Conservation (phyloP, 2,797 vertebrate genomes). For the Furcifer pardalis region DNA sequence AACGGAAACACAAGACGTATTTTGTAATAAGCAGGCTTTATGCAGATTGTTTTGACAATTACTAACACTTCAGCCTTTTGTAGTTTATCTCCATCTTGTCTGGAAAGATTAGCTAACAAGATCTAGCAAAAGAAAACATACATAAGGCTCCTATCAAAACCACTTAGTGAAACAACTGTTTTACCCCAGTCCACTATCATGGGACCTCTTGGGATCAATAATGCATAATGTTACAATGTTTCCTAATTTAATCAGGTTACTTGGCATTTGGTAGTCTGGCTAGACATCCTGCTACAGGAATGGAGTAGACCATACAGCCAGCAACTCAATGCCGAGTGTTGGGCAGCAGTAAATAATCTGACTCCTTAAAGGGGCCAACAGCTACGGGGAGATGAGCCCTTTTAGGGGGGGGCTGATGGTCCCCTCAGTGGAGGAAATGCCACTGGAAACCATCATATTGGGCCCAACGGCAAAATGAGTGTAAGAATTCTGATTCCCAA, state of each 20-base stretch:
- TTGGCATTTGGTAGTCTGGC: too few relatives aligned
- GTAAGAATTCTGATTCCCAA: too few relatives aligned
- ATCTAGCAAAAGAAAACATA: neutral
- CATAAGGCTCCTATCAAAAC: neutral
- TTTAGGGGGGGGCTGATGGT: too few relatives aligned
- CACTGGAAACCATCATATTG: too few relatives aligned
- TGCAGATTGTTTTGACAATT: neutral
- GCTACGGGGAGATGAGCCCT: too few relatives aligned
- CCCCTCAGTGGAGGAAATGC: too few relatives aligned
- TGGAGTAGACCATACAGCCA: too few relatives aligned
- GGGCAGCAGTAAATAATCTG: too few relatives aligned
- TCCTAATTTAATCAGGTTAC: neutral
- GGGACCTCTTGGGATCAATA: neutral
- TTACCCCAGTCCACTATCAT: neutral
- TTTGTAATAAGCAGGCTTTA: neutral
- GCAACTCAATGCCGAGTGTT: too few relatives aligned
- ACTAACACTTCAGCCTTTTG: neutral
- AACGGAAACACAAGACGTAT: conserved; percentile 30
- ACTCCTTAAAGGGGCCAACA: too few relatives aligned
- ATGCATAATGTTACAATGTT: neutral
- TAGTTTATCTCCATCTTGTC: neutral
- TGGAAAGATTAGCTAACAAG: neutral
- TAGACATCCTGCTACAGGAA: too few relatives aligned
- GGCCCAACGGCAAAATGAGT: too few relatives aligned
- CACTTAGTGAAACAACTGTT: neutral